phyloP scores from a whole-genome alignment of 1,140 invertebrate genomes.

The Brachionus angularis region DNA sequence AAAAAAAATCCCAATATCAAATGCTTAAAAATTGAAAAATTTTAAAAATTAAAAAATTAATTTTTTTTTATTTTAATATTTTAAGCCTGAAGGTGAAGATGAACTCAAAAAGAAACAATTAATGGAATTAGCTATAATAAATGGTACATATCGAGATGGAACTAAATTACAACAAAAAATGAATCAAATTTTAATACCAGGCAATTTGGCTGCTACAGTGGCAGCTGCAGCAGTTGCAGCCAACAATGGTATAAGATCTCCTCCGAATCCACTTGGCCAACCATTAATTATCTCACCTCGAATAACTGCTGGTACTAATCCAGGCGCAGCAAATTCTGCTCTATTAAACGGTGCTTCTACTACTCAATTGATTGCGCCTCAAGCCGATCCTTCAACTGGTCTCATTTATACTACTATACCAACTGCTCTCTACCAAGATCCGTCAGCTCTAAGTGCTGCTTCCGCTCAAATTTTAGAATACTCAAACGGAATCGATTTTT shows the following conservation, averaged over 20 bases:
- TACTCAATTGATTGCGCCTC: conserved; percentile 22
- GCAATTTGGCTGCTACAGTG: not conserved
- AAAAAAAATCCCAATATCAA: too few species aligned
- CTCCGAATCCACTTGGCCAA: conserved; percentile 6
- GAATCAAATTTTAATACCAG: conserved; percentile 30
- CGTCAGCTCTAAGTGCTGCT: not conserved
- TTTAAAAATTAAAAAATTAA: too few species aligned
- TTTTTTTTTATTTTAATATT: too few species aligned
- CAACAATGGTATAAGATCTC: conserved; percentile 3
- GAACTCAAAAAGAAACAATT: conserved; percentile 98
- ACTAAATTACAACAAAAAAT: conserved; percentile 19
- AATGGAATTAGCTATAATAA: conserved; percentile 99
- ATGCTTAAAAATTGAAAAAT: too few species aligned
- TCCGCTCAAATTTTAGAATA: not conserved
- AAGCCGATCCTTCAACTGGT: conserved; percentile 39
- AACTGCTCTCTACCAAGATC: conserved; percentile 9
- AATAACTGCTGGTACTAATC: not conserved
- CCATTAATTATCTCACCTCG: conserved; percentile 7
- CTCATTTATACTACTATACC: conserved; percentile 41
- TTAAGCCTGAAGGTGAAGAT: conserved; percentile 95
- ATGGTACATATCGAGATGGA: conserved; percentile 77
- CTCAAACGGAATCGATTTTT: conserved; percentile 13
- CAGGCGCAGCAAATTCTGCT: not conserved
- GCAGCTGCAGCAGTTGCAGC: conserved; percentile 12
- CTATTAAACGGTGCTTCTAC: not conserved